Conservation (phyloP, 2,113 vertebrate genomes). For the Phyllopteryx taeniolatus region DNA sequence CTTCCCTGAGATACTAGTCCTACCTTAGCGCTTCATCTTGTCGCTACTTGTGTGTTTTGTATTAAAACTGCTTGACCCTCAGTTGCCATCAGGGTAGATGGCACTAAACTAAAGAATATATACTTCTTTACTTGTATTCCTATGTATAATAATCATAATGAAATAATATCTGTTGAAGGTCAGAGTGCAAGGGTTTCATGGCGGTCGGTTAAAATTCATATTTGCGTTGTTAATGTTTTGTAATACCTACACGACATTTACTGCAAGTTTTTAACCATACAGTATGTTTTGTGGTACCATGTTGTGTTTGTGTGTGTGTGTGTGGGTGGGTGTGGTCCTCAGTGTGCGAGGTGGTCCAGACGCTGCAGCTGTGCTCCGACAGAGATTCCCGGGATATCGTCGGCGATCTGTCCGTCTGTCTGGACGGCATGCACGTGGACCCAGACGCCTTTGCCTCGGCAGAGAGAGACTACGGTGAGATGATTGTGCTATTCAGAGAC, state of each 20-base stretch:
- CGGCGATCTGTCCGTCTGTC: conserved; percentile 86
- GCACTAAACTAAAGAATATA: too few species aligned
- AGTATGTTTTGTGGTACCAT: neutral
- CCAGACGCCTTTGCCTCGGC: conserved; percentile 69
- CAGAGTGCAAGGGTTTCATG: too few species aligned
- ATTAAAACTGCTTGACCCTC: neutral
- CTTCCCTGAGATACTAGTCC: neutral
- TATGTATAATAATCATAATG: too few species aligned
- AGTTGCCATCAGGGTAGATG: neutral
- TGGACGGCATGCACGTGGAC: conserved; percentile 89
- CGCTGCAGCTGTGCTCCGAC: conserved; percentile 83
- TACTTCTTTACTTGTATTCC: too few species aligned
- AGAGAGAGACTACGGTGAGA: conserved; percentile 61
- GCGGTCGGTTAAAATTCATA: too few species aligned
- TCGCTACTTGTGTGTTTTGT: conserved; percentile 23
- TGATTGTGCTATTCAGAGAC: neutral
- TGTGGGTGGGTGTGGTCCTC: conserved; percentile 8
- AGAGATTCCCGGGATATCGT: conserved; percentile 80
- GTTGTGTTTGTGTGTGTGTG: neutral
- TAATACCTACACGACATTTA: too few species aligned
- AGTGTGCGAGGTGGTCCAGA: conserved; percentile 90
- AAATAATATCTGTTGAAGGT: too few species aligned
- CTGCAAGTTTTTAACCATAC: too few species aligned
- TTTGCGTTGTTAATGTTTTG: too few species aligned
- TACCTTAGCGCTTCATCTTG: neutral